A percentile compares a stretch with the other conserved stretches of the same genome.
Evolutionary conservation across 2,113 vertebrate genomes (phyloP).

Genomic region (Datnioides undecimradiatus): DNA sequence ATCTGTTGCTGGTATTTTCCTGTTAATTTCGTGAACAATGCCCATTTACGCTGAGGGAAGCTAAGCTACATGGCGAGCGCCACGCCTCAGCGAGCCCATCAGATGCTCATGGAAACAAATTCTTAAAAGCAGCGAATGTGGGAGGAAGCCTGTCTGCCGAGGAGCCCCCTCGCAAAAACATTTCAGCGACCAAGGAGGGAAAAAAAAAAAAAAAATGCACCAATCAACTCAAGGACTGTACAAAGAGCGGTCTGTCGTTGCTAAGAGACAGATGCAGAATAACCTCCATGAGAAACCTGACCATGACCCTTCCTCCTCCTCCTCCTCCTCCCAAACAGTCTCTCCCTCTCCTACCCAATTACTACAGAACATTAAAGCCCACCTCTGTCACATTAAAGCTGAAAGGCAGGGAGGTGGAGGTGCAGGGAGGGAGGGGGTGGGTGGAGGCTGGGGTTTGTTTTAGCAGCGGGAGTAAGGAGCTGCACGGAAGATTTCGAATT

Average conservation of each 20-base stretch:
- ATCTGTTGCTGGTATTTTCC: no score
- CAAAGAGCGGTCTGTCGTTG: slow-evolving; percentile 93
- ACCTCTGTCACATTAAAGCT: slow-evolving; percentile 74
- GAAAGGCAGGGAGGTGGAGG: slow-evolving; percentile 36
- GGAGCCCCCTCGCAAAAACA: slow-evolving; percentile 87
- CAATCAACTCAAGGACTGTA: slow-evolving; percentile 94
- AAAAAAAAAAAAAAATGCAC: slow-evolving; percentile 63
- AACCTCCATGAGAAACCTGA: slow-evolving; percentile 93
- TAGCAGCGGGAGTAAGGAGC: slow-evolving; percentile 11
- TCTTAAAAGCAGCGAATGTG: slow-evolving; percentile 65
- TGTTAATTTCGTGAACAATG: slow-evolving; percentile 28
- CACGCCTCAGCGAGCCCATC: slow-evolving; percentile 66
- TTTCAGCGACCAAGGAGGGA: slow-evolving; percentile 87
- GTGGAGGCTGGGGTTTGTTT: slow-evolving; percentile 15
- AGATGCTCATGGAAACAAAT: slow-evolving; percentile 54
- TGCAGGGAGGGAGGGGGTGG: slow-evolving; percentile 10
- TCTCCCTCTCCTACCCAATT: slow-evolving; percentile 93
- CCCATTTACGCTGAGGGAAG: slow-evolving; percentile 37
- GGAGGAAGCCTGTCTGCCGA: slow-evolving; percentile 69
- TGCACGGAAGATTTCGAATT: slow-evolving; percentile 43
- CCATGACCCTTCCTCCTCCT: slow-evolving; percentile 90
- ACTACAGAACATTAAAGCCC: slow-evolving; percentile 85
- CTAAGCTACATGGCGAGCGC: slow-evolving; percentile 4
- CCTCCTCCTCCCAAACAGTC: slow-evolving; percentile 84
- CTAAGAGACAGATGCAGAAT: slow-evolving; percentile 97